phyloP scores from a whole-genome alignment of 2,113 vertebrate genomes.

The Stigmatopora nigra region DNA sequence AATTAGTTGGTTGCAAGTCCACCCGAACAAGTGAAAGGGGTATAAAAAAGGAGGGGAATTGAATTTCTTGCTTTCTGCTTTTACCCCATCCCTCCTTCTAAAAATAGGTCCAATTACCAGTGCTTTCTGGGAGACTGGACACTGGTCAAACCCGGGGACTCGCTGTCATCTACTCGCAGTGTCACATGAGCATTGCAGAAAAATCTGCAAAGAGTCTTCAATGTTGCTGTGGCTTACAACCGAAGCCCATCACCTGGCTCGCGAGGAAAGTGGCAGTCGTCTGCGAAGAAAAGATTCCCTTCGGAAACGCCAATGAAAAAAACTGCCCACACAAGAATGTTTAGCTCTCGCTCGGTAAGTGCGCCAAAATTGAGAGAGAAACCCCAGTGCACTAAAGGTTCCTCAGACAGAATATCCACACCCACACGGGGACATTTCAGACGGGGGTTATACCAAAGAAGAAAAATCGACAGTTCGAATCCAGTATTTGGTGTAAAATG shows the following conservation, averaged over 20 bases:
- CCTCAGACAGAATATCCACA: slow-evolving; percentile 21
- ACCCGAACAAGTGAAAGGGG: slow-evolving; percentile 47
- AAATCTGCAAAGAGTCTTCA: slow-evolving; percentile 2
- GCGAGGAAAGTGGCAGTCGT: slow-evolving; percentile 25
- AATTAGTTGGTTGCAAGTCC: slow-evolving; percentile 9
- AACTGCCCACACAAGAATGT: slow-evolving; percentile 15
- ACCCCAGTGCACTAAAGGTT: slow-evolving; percentile 33
- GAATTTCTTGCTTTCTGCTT: slow-evolving; percentile 67
- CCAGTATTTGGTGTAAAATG: slow-evolving; percentile 9
- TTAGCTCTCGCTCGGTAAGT: slow-evolving; percentile 6
- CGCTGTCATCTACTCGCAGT: slow-evolving; percentile 19
- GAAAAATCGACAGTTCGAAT: slow-evolving; percentile 16
- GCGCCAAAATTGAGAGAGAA: slow-evolving; percentile 44
- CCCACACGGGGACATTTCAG: not conserved
- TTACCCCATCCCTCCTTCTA: slow-evolving; percentile 76
- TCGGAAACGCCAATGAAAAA: slow-evolving; percentile 12
- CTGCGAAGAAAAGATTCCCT: slow-evolving; percentile 18
- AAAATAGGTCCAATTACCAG: slow-evolving; percentile 69
- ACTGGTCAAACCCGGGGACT: slow-evolving; percentile 47
- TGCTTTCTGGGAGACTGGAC: slow-evolving; percentile 38
- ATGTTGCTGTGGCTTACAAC: not conserved
- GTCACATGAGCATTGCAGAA: slow-evolving; percentile 20
- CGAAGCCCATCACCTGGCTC: slow-evolving; percentile 28
- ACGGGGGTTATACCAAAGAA: too few relatives aligned
- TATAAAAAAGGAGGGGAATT: slow-evolving; percentile 60